Percentiles rank a stretch among this genome's conserved stretches.
Evolutionary conservation across 2,888 invertebrate genomes (phyloP).

Genomic region (Prenolepis imparis): DNA sequence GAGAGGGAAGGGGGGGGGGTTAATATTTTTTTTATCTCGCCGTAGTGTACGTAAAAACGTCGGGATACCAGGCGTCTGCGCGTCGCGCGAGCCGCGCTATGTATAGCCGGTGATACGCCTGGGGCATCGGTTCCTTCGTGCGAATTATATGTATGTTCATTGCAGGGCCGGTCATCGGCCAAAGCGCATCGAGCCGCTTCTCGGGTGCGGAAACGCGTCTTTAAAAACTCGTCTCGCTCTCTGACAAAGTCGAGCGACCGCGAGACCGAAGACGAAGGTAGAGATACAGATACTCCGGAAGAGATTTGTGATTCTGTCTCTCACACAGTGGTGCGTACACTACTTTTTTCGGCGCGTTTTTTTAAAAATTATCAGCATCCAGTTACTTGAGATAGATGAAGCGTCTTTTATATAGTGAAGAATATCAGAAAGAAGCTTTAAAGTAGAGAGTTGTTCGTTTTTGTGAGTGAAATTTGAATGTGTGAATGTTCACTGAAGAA

Average conservation of each 20-base stretch:
- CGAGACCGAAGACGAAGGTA: neutral
- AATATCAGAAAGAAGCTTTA: neutral
- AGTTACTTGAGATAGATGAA: neutral
- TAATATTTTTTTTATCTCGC: conserved; percentile 55
- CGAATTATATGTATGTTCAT: conserved; percentile 78
- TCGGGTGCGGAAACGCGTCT: neutral
- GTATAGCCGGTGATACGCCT: conserved; percentile 78
- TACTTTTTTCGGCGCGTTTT: neutral
- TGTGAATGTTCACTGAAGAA: neutral
- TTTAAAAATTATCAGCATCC: neutral
- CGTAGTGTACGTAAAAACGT: conserved; percentile 59
- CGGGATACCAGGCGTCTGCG: conserved; percentile 78
- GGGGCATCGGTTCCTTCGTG: conserved; percentile 76
- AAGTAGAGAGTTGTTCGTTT: neutral
- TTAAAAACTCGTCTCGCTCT: neutral
- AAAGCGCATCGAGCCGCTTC: conserved; percentile 58
- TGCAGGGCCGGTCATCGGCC: conserved; percentile 76
- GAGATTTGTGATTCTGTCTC: neutral
- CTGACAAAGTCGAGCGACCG: neutral
- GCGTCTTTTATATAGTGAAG: neutral
- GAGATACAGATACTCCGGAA: neutral
- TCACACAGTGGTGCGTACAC: neutral
- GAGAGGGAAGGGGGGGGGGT: neutral
- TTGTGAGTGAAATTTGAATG: conserved; percentile 10
- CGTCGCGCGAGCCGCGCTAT: conserved; percentile 77